Conservation (phyloP, 2,797 vertebrate genomes). For the Gallinago solitaria region DNA sequence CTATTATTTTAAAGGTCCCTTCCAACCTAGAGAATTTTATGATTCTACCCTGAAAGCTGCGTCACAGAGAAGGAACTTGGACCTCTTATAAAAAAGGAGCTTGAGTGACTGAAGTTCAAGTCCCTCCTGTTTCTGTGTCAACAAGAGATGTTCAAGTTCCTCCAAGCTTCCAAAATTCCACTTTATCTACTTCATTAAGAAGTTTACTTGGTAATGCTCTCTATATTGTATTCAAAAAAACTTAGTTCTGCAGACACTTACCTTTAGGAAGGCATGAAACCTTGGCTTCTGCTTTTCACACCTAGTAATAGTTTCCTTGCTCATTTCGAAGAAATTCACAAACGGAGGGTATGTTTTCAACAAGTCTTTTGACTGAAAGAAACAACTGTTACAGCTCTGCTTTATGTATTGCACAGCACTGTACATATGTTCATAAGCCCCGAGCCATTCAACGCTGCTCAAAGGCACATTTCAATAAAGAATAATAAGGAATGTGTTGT, state of each 20-base stretch:
- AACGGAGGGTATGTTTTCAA: constrained; percentile 95
- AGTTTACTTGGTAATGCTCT: background rate
- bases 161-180: background rate
- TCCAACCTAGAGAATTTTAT: background rate
- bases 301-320: constrained; percentile 94
- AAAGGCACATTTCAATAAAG: constrained; percentile 2
- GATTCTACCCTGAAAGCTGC: background rate
- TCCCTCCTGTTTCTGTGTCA: background rate
- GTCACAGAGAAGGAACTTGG: background rate
- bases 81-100: background rate
- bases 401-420: background rate
- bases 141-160: background rate
- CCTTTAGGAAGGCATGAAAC: constrained; percentile 98
- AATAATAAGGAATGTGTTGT: background rate
- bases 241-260: constrained; percentile 42
- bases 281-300: constrained; percentile 97
- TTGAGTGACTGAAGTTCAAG: background rate
- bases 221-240: background rate
- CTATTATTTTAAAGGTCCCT: background rate
- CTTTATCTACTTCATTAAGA: background rate
- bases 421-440: background rate
- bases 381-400: background rate
- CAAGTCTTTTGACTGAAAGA: constrained; percentile 91
- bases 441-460: constrained; percentile 1
- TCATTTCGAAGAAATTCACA: constrained; percentile 99